A percentile compares a stretch with the other conserved stretches of the same genome.
These are phyloP conservation scores for Apodemus sylvaticus DNA, from an alignment of 2,113 vertebrate species.

Conservation along the genomic window DNA sequence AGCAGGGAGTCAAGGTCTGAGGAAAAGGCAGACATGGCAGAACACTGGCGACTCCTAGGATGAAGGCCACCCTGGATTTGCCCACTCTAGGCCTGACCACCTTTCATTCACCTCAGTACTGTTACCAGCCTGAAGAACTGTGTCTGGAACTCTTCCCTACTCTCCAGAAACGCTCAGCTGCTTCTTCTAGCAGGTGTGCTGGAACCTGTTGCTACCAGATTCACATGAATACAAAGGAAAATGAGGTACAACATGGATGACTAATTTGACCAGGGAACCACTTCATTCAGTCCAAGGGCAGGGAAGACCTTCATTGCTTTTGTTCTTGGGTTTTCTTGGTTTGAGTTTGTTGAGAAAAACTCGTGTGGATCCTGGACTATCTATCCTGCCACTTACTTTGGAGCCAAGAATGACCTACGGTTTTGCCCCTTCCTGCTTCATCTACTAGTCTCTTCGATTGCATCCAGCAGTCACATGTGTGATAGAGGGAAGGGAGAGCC, in stretches of 20 bases:
- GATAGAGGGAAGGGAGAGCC: background rate
- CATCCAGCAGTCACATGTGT: background rate
- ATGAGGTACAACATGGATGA: background rate
- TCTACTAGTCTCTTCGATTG: too few relatives aligned
- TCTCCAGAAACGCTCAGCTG: background rate
- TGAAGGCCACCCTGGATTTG: background rate
- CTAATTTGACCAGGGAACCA: background rate
- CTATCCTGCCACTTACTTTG: background rate
- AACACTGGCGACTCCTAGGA: background rate
- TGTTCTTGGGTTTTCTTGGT: too few relatives aligned
- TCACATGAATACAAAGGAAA: background rate
- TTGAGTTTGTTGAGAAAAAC: background rate
- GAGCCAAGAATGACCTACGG: background rate
- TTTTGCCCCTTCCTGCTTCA: background rate
- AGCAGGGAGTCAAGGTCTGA: background rate
- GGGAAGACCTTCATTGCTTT: too few relatives aligned
- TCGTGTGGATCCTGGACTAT: background rate
- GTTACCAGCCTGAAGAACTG: background rate
- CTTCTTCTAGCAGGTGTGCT: too few relatives aligned
- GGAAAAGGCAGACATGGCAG: background rate
- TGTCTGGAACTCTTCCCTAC: background rate
- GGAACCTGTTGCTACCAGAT: too few relatives aligned
- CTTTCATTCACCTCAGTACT: background rate
- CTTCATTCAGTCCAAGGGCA: too few relatives aligned
- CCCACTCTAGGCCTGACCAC: background rate